These are phyloP conservation scores for Tricholauxania praeusta DNA, from an alignment of 2,888 invertebrate genomes.

Conservation along the genomic window DNA sequence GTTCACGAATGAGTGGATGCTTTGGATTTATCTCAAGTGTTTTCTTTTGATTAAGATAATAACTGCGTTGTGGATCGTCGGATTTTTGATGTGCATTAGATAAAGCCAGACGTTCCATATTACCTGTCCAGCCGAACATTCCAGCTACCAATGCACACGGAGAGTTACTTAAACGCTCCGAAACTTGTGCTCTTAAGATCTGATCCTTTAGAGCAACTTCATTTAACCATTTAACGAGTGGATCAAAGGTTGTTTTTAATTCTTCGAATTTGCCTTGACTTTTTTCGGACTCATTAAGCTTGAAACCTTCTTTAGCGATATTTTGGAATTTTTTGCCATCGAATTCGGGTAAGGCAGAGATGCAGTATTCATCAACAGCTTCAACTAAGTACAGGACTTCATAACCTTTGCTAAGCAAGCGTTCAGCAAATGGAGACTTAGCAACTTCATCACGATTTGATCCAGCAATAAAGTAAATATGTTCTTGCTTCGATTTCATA, in stretches of 20 bases:
- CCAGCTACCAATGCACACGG: constrained; percentile 97
- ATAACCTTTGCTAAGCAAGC: constrained; percentile 90
- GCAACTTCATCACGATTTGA: constrained; percentile 86
- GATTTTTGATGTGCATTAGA: constrained; percentile 97
- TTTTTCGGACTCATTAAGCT: constrained; percentile 79
- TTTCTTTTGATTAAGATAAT: constrained; percentile 95
- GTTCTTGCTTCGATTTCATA: constrained; percentile 95
- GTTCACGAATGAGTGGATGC: constrained; percentile 94
- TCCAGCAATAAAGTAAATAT: constrained; percentile 97
- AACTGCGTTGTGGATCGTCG: constrained; percentile 88
- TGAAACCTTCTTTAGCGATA: constrained; percentile 97
- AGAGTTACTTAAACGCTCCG: constrained; percentile 89
- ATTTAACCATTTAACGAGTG: constrained; percentile 90
- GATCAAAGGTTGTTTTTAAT: constrained; percentile 84
- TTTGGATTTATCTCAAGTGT: constrained; percentile 97
- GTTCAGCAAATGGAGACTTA: constrained; percentile 95
- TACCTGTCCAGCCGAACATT: constrained; percentile 98
- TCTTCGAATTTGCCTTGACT: constrained; percentile 83
- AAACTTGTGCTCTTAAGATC: constrained; percentile 84
- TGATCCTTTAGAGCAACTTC: constrained; percentile 84
- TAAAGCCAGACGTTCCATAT: constrained; percentile 96
- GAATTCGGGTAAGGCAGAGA: constrained; percentile 96
- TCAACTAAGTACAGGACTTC: constrained; percentile 96
- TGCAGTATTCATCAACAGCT: constrained; percentile 98
- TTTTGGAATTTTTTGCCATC: constrained; percentile 99